Base-by-base conservation (phyloP, 1,140 invertebrate genomes). In the Riptortus pedestris region DNA sequence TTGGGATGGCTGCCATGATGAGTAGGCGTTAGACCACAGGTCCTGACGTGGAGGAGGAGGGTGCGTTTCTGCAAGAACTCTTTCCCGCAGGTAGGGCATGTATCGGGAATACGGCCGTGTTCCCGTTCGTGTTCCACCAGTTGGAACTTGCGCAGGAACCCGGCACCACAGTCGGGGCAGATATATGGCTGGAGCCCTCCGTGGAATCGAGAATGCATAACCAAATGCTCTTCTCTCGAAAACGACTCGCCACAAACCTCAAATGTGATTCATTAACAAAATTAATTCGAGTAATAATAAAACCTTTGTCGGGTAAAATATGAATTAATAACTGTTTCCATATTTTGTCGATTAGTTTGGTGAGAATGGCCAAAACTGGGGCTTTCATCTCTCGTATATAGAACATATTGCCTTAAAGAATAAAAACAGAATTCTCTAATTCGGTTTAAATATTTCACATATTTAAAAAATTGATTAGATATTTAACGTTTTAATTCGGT, bases 241-340 rank as follows among this genome's bases (percentile, higher is more conserved):
- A 93, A 93, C 45, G 88, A 90, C 73, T 93, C 91, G 18, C 88
- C 88, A 74, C 91, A 93, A 65, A 90, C 84, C 70, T 71, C 20
- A 12, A 63, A 64, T n/a, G n/a, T n/a, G n/a, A 2, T 16, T 26
- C 9, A 26, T 28, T 26, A 59, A 20, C 7, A 59, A 7, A n/a
- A n/a, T n/a, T n/a, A n/a, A n/a, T n/a, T n/a, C n/a, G n/a, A n/a
- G n/a, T 52, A n/a, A 22, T 12, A 7, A 22, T 7, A n/a, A 9
- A n/a, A 9, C 48, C 48, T 52, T 9, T 9, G 7, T 52, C 7
- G 48, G 38, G 7, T 16, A 9, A 43, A 43, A 43, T 43, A 16
- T 43, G 38, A 9, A 20, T 9, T 52, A 12, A 52, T 52, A 9
- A 24, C 51, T 9, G 20, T 12, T 52, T 9, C 20, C 9, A 52